Base-by-base conservation (phyloP, 2,888 invertebrate genomes). In the Scaptomyza caliginosa region DNA sequence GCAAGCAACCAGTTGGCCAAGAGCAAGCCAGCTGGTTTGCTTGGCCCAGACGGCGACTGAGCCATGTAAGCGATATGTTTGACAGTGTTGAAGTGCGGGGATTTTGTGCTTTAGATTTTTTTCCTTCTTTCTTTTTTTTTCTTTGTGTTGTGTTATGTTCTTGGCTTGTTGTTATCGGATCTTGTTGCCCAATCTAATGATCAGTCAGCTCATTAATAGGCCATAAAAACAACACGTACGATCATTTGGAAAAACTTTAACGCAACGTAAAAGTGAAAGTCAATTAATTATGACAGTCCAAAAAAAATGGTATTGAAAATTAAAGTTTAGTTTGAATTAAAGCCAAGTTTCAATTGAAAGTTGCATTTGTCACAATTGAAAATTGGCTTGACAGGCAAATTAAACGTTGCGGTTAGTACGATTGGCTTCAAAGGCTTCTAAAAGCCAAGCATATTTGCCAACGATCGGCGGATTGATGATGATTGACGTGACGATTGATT, bases 401-500 rank as follows among this genome's bases (percentile, higher is more conserved):
- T 82, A 77, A 77, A 76, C 76, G 72, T 62, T 78, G 77, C 76
- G 77, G 77, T 78, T 78, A 42, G 23, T 78, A 79, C 76, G 77
- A 83, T 78, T 78, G 46, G 30, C 42, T 54, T 45, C 59, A 58
- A 57, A 52, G 62, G 21, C 49, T 59, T n/a, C n/a, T n/a, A n/a
- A n/a, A n/a, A n/a, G n/a, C n/a, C n/a, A n/a, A n/a, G n/a, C n/a
- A n/a, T 51, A 40, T 39, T 67, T 62, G 56, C 49, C 56, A 57
- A 21, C 19, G 28, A 64, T 5, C 32, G 56, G 69, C 52, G 56
- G 52, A 38, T 13, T 59, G 88, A 82, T 79, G 74, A 74, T 82
- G 83, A 87, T 86, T 82, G 88, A 85, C 83, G 67, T 59, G 72
- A 55, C 86, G 88, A 82, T 86, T 79, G 80, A 77, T 83, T 77